Evolutionary conservation across 2,797 vertebrate species (phyloP).

Genomic region (Tinamus major): DNA sequence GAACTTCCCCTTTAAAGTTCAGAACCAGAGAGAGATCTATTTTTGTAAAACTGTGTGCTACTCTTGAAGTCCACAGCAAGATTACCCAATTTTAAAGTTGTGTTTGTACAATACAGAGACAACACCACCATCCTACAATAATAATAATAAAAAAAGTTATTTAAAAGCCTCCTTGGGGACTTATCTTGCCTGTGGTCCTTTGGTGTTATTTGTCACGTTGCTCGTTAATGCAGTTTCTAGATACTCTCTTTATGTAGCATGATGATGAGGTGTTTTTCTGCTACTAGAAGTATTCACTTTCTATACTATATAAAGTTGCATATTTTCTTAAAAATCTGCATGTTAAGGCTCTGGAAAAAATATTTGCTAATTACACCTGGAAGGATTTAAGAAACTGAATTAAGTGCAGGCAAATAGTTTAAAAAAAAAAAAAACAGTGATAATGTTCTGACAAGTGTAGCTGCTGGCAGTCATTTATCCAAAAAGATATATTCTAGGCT

Average conservation of each 20-base stretch:
- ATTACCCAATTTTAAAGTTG: background rate
- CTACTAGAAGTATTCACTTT: background rate
- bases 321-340: background rate
- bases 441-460: background rate
- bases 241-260: background rate
- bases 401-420: background rate
- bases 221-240: constrained; percentile 13
- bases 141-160: background rate
- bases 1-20: constrained; percentile 2
- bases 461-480: background rate
- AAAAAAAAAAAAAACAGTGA: background rate
- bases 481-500: background rate
- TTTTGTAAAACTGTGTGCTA: background rate
- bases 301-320: background rate
- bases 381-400: background rate
- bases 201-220: background rate
- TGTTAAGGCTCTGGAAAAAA: background rate
- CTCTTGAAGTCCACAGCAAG: background rate
- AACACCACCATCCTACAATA: background rate
- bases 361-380: background rate
- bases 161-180: constrained; percentile 8
- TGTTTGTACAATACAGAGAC: background rate
- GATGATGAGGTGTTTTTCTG: background rate
- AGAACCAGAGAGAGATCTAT: background rate
- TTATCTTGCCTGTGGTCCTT: background rate